phyloP scores from a whole-genome alignment of 2,113 vertebrate genomes.

The Callospermophilus lateralis region DNA sequence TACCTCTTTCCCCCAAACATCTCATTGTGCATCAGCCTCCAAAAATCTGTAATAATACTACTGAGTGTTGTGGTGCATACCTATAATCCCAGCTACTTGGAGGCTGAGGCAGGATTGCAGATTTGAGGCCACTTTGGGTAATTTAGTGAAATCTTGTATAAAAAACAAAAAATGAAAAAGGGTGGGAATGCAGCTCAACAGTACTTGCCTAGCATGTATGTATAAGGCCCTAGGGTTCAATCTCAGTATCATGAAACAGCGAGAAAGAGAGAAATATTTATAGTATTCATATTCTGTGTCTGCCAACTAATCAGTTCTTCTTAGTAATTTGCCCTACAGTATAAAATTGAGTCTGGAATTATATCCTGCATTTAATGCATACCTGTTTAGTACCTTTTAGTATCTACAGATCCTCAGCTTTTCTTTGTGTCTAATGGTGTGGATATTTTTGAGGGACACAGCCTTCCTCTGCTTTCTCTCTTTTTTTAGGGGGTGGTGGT shows the following conservation, averaged over 20 bases:
- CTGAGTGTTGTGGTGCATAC: no score
- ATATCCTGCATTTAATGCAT: not conserved
- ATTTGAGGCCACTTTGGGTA: no score
- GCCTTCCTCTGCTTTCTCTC: not conserved
- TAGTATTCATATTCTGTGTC: not conserved
- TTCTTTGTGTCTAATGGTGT: not conserved
- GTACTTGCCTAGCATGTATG: no score
- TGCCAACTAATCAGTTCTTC: not conserved
- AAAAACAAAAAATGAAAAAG: no score
- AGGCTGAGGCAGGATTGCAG: no score
- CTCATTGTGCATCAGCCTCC: not conserved
- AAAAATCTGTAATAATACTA: not conserved
- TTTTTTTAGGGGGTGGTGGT: no score
- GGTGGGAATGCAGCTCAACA: no score
- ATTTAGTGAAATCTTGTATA: no score
- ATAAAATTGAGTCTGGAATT: not conserved
- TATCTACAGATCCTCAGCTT: not conserved
- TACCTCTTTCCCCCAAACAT: not conserved
- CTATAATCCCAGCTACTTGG: no score
- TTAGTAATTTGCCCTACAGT: not conserved
- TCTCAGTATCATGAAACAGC: no score
- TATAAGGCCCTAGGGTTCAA: no score
- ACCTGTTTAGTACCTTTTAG: not conserved
- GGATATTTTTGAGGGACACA: conserved; percentile 2
- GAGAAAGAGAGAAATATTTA: no score